Percentiles rank a stretch among this genome's conserved stretches.
Conservation (phyloP, 2,113 vertebrate genomes). For the Trochalopteron elliotii region DNA sequence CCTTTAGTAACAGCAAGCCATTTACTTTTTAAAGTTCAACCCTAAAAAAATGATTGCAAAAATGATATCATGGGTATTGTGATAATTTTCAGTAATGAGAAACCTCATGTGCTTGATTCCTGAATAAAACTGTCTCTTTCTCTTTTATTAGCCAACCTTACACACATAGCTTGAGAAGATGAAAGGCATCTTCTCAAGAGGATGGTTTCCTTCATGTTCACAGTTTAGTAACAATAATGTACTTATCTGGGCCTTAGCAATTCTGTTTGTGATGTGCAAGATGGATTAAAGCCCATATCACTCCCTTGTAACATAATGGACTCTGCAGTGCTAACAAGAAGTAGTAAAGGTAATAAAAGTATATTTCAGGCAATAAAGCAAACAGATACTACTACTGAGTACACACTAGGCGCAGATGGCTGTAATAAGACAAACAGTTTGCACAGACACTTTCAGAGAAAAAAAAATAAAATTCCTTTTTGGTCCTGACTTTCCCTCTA, state of each 20-base stretch:
- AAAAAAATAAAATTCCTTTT: not conserved
- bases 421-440: not conserved
- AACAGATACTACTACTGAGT: not conserved
- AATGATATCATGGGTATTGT: not conserved
- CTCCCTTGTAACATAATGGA: not conserved
- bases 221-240: not conserved
- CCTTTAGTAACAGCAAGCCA: not conserved
- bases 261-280: not conserved
- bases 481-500: not conserved
- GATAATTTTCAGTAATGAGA: not conserved
- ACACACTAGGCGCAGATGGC: not conserved
- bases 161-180: not conserved
- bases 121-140: not conserved
- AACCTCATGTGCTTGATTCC: not conserved
- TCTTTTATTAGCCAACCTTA: not conserved
- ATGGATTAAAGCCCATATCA: not conserved
- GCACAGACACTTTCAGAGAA: not conserved
- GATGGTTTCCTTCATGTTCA: not conserved
- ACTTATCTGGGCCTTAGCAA: not conserved
- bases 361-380: constrained; percentile 24
- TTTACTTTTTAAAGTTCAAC: not conserved
- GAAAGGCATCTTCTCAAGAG: not conserved
- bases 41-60: not conserved
- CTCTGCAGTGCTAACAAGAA: constrained; percentile 1
- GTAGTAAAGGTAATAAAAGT: constrained; percentile 26